Percentiles rank a stretch among this genome's conserved stretches.
Evolutionary conservation across 2,888 invertebrate species (phyloP).

Genomic region (Drosophila peninsularis): DNA sequence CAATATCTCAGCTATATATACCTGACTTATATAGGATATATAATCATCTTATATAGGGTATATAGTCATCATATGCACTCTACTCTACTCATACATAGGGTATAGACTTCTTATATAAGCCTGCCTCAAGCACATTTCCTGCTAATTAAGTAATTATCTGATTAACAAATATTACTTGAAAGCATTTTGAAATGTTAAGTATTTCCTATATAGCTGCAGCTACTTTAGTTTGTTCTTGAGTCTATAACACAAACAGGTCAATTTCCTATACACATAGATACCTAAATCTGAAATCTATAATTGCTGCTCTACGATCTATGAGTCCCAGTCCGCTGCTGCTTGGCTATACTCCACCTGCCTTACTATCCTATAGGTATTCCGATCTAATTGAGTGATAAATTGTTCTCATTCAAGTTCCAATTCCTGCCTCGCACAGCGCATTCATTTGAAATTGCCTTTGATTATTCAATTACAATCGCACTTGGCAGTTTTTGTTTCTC

Average conservation of each 20-base stretch:
- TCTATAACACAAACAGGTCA: neutral
- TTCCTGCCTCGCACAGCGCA: slow-evolving; percentile 6
- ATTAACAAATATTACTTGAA: neutral
- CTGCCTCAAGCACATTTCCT: neutral
- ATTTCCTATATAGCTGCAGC: neutral
- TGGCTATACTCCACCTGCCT: too few species aligned
- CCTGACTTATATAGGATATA: too few species aligned
- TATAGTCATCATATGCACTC: neutral
- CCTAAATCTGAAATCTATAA: neutral
- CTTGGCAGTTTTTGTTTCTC: slow-evolving; percentile 10
- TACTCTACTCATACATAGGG: neutral
- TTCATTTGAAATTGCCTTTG: slow-evolving; percentile 16
- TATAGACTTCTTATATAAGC: neutral
- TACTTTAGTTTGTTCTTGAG: neutral
- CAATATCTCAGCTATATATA: too few species aligned
- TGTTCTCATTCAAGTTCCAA: neutral
- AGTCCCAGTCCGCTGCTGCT: too few species aligned
- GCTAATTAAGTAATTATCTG: slow-evolving; percentile 1
- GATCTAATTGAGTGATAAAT: neutral
- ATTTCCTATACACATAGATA: neutral
- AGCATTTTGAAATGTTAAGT: neutral
- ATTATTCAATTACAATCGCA: slow-evolving; percentile 35
- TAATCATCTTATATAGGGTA: too few species aligned
- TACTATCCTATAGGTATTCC: neutral
- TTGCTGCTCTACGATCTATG: neutral